Evolutionary conservation across 2,797 vertebrate genomes (phyloP).

Genomic region (Epinephelus awoara): DNA sequence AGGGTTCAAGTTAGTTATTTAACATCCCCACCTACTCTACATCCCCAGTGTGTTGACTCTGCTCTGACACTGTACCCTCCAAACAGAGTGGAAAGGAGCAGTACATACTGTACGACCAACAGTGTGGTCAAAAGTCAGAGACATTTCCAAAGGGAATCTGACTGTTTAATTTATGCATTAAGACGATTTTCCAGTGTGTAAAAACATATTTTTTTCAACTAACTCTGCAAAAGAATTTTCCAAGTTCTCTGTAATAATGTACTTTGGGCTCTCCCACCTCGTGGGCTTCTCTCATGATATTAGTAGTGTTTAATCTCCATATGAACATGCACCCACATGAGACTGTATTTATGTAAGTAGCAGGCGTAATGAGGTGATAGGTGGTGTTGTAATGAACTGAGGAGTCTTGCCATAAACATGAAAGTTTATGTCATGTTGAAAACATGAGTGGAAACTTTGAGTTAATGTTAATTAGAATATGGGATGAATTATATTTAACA

Average conservation of each 20-base stretch:
- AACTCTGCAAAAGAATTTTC: neutral
- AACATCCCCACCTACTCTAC: slow-evolving; percentile 24
- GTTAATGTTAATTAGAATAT: slow-evolving; percentile 21
- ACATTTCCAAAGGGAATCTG: neutral
- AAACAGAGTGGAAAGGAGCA: neutral
- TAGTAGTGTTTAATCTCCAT: slow-evolving; percentile 31
- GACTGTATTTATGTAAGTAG: slow-evolving; percentile 13
- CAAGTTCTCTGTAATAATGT: neutral
- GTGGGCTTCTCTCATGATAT: slow-evolving; percentile 15
- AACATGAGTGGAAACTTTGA: slow-evolving; percentile 11
- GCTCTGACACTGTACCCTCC: neutral
- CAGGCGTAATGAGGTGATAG: slow-evolving; percentile 8
- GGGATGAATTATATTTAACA: neutral
- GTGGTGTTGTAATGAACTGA: slow-evolving; percentile 1
- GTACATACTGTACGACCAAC: neutral
- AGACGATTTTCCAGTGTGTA: neutral
- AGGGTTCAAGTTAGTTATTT: slow-evolving; percentile 12
- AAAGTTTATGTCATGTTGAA: slow-evolving; percentile 34
- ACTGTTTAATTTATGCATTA: slow-evolving; percentile 14
- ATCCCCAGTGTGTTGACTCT: slow-evolving; percentile 15
- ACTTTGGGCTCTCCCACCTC: neutral
- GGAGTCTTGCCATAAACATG: slow-evolving; percentile 31
- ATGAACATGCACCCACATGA: slow-evolving; percentile 33
- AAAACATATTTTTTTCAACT: slow-evolving; percentile 1
- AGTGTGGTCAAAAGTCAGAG: neutral